These are phyloP conservation scores for Hoplostethus atlanticus DNA, from an alignment of 2,797 vertebrate genomes.

Conservation along the genomic window DNA sequence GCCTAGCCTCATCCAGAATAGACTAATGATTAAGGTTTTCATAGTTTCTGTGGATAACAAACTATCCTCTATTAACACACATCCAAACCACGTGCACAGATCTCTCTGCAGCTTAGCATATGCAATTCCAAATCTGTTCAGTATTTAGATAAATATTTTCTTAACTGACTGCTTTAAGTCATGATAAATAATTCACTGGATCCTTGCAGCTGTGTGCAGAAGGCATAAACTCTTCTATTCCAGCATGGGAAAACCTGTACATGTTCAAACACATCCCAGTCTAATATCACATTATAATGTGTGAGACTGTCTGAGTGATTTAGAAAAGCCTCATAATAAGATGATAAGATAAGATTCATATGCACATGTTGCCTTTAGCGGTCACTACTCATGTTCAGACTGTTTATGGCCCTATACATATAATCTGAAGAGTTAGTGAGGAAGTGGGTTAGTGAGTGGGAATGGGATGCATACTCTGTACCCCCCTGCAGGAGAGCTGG, in stretches of 20 bases:
- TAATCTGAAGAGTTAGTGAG: slow-evolving; percentile 39
- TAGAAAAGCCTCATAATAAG: slow-evolving; percentile 36
- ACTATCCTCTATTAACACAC: not conserved
- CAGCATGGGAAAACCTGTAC: slow-evolving; percentile 55
- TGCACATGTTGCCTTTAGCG: slow-evolving; percentile 49
- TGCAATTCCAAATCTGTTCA: slow-evolving; percentile 31
- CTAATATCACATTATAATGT: slow-evolving; percentile 71
- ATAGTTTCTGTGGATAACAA: not conserved
- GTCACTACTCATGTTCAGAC: slow-evolving; percentile 50
- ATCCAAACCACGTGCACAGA: slow-evolving; percentile 5
- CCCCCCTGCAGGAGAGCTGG: slow-evolving; percentile 1
- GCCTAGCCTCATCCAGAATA: not conserved
- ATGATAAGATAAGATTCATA: slow-evolving; percentile 38
- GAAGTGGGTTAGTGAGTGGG: slow-evolving; percentile 9
- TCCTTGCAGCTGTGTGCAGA: slow-evolving; percentile 80
- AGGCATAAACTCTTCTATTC: slow-evolving; percentile 58
- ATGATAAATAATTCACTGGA: slow-evolving; percentile 80
- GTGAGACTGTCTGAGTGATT: slow-evolving; percentile 56
- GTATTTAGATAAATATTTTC: slow-evolving; percentile 69
- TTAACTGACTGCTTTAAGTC: slow-evolving; percentile 68
- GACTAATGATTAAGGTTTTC: not conserved
- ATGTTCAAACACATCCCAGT: slow-evolving; percentile 46
- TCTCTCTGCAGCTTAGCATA: slow-evolving; percentile 28
- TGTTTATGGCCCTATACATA: slow-evolving; percentile 42
- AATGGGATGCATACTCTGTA: slow-evolving; percentile 20